Conservation (phyloP, 2,113 vertebrate genomes). For the Crocuta crocuta region DNA sequence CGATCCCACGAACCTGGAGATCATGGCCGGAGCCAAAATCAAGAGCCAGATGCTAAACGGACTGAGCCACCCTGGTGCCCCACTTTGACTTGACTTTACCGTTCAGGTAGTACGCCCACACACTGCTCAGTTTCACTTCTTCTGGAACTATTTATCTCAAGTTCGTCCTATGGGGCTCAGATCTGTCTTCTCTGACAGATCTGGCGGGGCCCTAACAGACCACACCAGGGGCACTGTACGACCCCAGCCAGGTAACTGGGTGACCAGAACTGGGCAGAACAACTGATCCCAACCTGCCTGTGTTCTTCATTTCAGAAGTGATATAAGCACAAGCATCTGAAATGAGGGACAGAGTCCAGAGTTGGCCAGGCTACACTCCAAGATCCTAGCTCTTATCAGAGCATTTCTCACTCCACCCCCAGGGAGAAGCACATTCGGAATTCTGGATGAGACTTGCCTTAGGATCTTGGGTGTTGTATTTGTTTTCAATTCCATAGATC, state of each 20-base stretch:
- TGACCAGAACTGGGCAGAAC: background rate
- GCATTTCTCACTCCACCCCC: background rate
- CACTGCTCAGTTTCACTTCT: background rate
- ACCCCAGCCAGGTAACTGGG: background rate
- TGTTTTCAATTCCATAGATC: conserved; percentile 99
- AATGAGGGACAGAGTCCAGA: background rate
- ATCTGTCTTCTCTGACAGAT: background rate
- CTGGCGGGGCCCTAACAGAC: too few relatives aligned
- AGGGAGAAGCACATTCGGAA: background rate
- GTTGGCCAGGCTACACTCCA: rapidly evolving
- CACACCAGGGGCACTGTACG: background rate
- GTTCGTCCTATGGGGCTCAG: background rate
- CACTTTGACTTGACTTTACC: background rate
- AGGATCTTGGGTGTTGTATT: conserved; percentile 96
- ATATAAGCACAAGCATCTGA: background rate
- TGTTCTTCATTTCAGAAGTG: background rate
- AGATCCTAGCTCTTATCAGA: background rate
- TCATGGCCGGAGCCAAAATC: too few relatives aligned
- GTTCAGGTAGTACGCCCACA: rapidly evolving
- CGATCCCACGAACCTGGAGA: too few relatives aligned
- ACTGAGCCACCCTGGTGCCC: too few relatives aligned
- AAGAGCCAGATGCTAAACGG: too few relatives aligned
- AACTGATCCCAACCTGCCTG: background rate
- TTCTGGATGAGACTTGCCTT: conserved; percentile 88
- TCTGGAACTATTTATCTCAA: background rate